These are phyloP conservation scores for Cariama cristata DNA, from an alignment of 2,113 vertebrate genomes.

Conservation along the genomic window DNA sequence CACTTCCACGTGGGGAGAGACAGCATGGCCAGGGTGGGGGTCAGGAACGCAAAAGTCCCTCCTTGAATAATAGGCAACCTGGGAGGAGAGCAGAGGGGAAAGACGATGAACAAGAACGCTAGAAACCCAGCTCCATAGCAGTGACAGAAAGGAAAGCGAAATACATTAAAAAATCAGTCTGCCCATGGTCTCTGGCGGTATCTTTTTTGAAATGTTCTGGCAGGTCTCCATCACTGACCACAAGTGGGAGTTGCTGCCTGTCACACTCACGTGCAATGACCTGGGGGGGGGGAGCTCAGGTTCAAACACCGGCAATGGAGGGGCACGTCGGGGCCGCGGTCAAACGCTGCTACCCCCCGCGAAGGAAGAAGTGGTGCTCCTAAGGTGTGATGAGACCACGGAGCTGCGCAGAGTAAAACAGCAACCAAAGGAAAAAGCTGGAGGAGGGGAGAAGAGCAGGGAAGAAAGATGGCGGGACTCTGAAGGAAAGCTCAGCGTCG, in stretches of 20 bases:
- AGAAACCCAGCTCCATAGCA: neutral
- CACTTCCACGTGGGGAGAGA: constrained; percentile 92
- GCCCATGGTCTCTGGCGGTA: neutral
- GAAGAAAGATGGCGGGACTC: neutral
- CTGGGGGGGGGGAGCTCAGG: neutral
- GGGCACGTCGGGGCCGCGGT: neutral
- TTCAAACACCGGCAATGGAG: neutral
- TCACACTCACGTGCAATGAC: neutral
- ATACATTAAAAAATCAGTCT: neutral
- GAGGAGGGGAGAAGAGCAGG: neutral
- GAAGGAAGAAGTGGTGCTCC: neutral
- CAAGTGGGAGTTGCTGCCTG: neutral
- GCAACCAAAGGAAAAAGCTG: neutral
- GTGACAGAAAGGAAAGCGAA: neutral
- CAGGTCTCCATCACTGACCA: neutral
- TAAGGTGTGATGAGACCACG: neutral
- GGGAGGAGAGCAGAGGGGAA: neutral
- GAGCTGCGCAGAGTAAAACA: neutral
- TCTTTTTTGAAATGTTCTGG: neutral
- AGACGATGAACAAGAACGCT: neutral
- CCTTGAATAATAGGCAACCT: constrained; percentile 97
- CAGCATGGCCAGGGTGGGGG: constrained; percentile 91
- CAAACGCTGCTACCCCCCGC: neutral
- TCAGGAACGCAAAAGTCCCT: constrained; percentile 89
- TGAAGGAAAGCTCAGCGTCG: neutral